Evolutionary conservation across 2,113 vertebrate species (phyloP).

Genomic region (Vulpes vulpes): DNA sequence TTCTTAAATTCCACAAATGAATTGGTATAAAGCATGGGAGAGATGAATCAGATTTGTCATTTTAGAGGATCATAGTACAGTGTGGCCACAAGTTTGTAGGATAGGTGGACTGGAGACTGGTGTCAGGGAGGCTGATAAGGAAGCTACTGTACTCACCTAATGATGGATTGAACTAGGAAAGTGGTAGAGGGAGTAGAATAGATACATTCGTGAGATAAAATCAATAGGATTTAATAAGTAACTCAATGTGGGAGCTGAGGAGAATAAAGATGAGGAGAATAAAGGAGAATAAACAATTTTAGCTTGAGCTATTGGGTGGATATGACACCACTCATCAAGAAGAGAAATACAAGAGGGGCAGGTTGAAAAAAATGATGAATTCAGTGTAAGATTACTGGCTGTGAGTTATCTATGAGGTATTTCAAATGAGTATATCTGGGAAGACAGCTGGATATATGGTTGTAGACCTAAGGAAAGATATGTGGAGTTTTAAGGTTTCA

Average conservation of each 20-base stretch:
- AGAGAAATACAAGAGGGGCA: not conserved
- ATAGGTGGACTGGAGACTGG: not conserved
- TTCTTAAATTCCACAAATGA: not conserved
- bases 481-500: not conserved
- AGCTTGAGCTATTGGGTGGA: not conserved
- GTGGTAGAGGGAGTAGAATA: not conserved
- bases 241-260: not conserved
- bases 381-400: not conserved
- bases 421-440: not conserved
- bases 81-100: not conserved
- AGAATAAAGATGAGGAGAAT: not conserved
- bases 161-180: not conserved
- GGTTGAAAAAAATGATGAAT: not conserved
- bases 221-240: not conserved
- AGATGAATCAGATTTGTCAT: not conserved
- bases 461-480: constrained; percentile 17
- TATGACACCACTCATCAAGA: constrained; percentile 5
- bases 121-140: not conserved
- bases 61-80: not conserved
- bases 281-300: not conserved
- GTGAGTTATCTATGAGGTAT: not conserved
- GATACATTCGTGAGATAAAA: constrained; percentile 43
- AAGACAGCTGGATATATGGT: not conserved
- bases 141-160: not conserved
- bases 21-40: constrained; percentile 7